Evolutionary conservation across 2,113 vertebrate genomes (phyloP).

Genomic region (Marmota flaviventris): DNA sequence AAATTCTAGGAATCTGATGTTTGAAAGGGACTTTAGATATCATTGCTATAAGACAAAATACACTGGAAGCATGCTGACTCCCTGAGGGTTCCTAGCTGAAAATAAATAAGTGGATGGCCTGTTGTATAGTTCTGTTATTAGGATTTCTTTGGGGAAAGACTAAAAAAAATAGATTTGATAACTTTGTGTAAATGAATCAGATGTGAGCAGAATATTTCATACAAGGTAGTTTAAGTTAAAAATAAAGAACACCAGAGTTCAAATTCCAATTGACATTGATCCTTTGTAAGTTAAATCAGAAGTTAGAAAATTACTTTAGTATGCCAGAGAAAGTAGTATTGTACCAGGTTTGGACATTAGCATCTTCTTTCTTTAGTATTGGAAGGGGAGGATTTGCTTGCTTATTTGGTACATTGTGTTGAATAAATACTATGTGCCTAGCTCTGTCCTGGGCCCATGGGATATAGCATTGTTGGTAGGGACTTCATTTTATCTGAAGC

Average conservation of each 20-base stretch:
- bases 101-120: neutral
- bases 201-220: constrained; percentile 33
- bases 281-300: constrained; percentile 16
- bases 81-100: constrained; percentile 27
- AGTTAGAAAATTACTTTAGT: neutral
- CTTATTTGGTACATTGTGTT: neutral
- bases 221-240: constrained; percentile 35
- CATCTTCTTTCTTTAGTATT: neutral
- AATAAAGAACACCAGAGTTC: constrained; percentile 1
- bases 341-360: neutral
- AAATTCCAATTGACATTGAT: constrained; percentile 16
- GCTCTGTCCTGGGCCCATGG: neutral
- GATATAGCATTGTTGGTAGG: neutral
- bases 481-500: neutral
- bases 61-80: neutral
- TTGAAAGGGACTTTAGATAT: constrained; percentile 56
- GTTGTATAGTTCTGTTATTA: neutral
- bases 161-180: constrained; percentile 38
- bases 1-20: constrained; percentile 38
- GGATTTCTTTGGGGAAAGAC: neutral
- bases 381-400: neutral
- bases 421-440: neutral
- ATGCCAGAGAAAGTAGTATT: neutral
- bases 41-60: constrained; percentile 47
- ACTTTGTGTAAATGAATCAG: constrained; percentile 27